Conservation (phyloP, 1,140 invertebrate genomes). For the Chrysopa pallens region DNA sequence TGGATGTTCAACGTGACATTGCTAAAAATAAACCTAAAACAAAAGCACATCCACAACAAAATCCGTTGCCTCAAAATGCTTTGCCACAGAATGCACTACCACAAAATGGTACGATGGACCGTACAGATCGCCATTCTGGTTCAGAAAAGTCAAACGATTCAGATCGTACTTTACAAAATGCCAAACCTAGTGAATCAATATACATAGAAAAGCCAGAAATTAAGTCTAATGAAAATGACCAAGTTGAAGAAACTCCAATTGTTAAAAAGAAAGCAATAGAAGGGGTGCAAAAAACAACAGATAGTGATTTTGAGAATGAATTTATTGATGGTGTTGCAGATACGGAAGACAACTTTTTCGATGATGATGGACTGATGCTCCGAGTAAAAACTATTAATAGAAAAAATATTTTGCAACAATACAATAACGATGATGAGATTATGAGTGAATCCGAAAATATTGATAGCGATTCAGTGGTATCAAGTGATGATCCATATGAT, state of each 20-base stretch:
- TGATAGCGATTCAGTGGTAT: constrained; percentile 38
- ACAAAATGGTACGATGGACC: constrained; percentile 7
- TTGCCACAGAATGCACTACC: constrained; percentile 19
- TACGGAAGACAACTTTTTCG: constrained; percentile 37
- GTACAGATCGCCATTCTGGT: constrained; percentile 9
- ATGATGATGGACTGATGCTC: constrained; percentile 40
- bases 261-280: background rate
- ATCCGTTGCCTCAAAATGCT: constrained; percentile 19
- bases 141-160: constrained; percentile 20
- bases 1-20: constrained; percentile 36
- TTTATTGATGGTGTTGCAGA: constrained; percentile 23
- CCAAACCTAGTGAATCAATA: constrained; percentile 4
- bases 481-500: constrained; percentile 49
- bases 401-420: constrained; percentile 46
- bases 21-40: constrained; percentile 24
- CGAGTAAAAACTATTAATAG: constrained; percentile 38
- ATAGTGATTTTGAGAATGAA: constrained; percentile 26
- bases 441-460: constrained; percentile 22
- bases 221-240: constrained; percentile 1
- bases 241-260: background rate
- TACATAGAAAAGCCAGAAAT: background rate
- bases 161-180: constrained; percentile 16
- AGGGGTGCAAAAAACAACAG: constrained; percentile 21
- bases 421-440: constrained; percentile 32
- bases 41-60: constrained; percentile 19